A percentile compares a stretch with the other conserved stretches of the same genome.
phyloP scores from a whole-genome alignment of 2,888 invertebrate species.

The Pristionchus exspectatus region DNA sequence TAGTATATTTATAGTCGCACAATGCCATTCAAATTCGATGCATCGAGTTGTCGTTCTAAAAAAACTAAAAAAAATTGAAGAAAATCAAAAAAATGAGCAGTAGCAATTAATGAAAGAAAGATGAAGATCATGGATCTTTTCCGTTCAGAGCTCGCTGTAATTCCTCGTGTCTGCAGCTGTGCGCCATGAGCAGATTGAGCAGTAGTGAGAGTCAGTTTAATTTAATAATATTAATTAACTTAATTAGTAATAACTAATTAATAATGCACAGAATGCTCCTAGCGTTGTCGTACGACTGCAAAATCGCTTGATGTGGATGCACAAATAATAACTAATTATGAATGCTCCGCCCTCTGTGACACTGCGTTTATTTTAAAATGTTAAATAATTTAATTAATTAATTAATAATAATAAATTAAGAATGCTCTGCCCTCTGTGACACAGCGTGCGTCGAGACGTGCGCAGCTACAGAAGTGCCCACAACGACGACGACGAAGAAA shows the following conservation, averaged over 20 bases:
- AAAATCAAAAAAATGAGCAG: no score
- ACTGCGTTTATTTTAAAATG: slow-evolving; percentile 15
- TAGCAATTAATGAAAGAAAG: background rate
- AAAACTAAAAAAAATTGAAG: no score
- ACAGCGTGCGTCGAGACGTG: slow-evolving; percentile 44
- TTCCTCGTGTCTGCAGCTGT: slow-evolving; percentile 19
- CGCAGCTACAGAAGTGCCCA: background rate
- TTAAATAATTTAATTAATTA: slow-evolving; percentile 6
- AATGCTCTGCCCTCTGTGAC: slow-evolving; percentile 13
- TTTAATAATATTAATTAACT: background rate
- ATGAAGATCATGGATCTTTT: background rate
- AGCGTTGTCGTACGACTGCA: background rate
- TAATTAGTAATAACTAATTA: no score
- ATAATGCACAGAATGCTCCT: no score
- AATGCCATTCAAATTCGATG: no score
- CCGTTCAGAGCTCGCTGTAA: slow-evolving; percentile 2
- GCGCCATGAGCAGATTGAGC: slow-evolving; percentile 15
- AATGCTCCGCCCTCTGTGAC: slow-evolving; percentile 17
- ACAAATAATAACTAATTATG: background rate
- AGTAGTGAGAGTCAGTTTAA: background rate
- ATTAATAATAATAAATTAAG: background rate
- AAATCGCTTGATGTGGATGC: background rate
- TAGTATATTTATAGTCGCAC: background rate
- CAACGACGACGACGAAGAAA: slow-evolving; percentile 16
- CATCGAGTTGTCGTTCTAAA: no score